These are phyloP conservation scores for Nephrocerus scutellatus DNA, from an alignment of 2,888 invertebrate genomes.

Conservation along the genomic window DNA sequence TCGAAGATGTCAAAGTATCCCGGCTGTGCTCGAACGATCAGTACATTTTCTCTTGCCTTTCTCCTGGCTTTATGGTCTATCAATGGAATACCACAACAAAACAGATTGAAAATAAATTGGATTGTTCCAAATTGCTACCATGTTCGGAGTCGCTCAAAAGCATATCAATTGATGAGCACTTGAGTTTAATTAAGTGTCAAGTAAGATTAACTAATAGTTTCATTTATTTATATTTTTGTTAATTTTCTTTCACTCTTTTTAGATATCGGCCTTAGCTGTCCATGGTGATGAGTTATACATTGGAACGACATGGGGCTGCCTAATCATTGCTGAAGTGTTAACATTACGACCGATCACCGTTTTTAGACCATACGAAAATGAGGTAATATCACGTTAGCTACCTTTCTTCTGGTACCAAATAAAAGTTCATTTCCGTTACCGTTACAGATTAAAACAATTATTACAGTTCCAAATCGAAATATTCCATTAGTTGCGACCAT, in stretches of 20 bases:
- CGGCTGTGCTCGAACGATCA: slow-evolving; percentile 60
- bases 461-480: slow-evolving; percentile 51
- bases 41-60: slow-evolving; percentile 71
- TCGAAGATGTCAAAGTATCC: slow-evolving; percentile 54
- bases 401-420: neutral
- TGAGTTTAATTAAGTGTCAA: slow-evolving; percentile 70
- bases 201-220: slow-evolving; percentile 43
- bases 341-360: slow-evolving; percentile 80
- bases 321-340: slow-evolving; percentile 78
- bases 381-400: slow-evolving; percentile 58
- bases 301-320: slow-evolving; percentile 92
- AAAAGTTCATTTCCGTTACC: neutral
- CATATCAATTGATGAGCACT: slow-evolving; percentile 80
- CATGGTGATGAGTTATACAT: slow-evolving; percentile 70
- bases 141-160: slow-evolving; percentile 88
- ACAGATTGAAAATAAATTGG: slow-evolving; percentile 68
- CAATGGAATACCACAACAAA: slow-evolving; percentile 72
- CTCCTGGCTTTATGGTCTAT: slow-evolving; percentile 81
- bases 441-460: slow-evolving; percentile 55
- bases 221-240: neutral
- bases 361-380: slow-evolving; percentile 85
- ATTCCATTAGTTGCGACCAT: slow-evolving; percentile 63
- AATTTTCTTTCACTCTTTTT: neutral
- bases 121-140: slow-evolving; percentile 86
- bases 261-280: slow-evolving; percentile 53